phyloP scores from a whole-genome alignment of 2,113 vertebrate genomes.

The Pteropus alecto region DNA sequence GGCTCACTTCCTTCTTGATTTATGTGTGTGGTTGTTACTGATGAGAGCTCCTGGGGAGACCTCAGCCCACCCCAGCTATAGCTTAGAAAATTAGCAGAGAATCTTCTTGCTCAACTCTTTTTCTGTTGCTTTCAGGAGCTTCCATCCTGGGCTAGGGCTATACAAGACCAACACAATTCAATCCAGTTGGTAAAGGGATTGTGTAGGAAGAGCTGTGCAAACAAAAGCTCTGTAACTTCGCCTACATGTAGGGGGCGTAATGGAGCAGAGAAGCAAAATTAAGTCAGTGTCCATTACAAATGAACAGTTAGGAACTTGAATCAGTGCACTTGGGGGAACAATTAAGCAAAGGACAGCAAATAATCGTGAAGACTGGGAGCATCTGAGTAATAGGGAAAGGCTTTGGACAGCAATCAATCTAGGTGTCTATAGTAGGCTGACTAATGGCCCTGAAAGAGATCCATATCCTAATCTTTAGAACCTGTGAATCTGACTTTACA shows the following conservation, averaged over 20 bases:
- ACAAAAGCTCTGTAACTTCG: not conserved
- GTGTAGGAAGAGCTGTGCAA: not conserved
- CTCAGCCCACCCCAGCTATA: not conserved
- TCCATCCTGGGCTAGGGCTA: not conserved
- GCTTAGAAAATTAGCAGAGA: not conserved
- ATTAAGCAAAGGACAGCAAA: not conserved
- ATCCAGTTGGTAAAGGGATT: not conserved
- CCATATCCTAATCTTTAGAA: not conserved
- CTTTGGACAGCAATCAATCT: not conserved
- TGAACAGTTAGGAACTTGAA: not conserved
- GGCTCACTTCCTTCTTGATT: constrained; percentile 41
- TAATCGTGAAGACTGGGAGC: not conserved
- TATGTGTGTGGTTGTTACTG: not conserved
- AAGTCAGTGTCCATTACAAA: not conserved
- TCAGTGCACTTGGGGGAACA: not conserved
- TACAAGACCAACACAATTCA: not conserved
- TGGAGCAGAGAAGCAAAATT: not conserved
- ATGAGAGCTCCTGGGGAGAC: not conserved
- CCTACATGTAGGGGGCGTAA: not conserved
- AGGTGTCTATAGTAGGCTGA: not conserved
- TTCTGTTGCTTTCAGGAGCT: not conserved
- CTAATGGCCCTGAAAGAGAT: not conserved
- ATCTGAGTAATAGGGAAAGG: not conserved
- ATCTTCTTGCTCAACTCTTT: not conserved
- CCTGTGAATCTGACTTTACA: not conserved